Evolutionary conservation across 2,113 vertebrate genomes (phyloP).

Genomic region (Pollachius pollachius): DNA sequence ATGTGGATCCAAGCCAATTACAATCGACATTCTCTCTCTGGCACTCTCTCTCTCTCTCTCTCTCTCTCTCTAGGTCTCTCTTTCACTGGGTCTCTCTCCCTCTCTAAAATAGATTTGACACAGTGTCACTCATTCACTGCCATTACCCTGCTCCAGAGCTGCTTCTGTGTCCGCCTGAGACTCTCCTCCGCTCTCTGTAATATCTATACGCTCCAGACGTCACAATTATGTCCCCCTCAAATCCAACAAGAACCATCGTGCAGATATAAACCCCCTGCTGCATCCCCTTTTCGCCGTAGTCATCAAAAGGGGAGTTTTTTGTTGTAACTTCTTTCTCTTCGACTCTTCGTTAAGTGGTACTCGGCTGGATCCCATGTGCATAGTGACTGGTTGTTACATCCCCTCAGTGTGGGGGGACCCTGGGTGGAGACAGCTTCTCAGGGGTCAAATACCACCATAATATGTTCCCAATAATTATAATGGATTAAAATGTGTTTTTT

Average conservation of each 20-base stretch:
- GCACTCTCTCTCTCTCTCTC: constrained; percentile 24
- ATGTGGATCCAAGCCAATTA: constrained; percentile 55
- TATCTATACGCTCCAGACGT: constrained; percentile 36
- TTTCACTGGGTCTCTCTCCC: constrained; percentile 29
- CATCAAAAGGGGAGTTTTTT: no score
- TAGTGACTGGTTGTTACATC: constrained; percentile 69
- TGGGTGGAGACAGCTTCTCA: no score
- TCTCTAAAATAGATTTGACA: constrained; percentile 15
- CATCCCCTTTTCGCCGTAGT: no score
- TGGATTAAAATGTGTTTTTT: no score
- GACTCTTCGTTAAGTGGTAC: constrained; percentile 41
- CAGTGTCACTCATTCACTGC: constrained; percentile 59
- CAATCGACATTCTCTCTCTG: constrained; percentile 30
- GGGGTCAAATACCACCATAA: no score
- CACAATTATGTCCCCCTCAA: constrained; percentile 42
- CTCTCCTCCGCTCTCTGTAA: constrained; percentile 33
- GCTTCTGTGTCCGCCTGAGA: neutral
- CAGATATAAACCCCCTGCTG: constrained; percentile 38
- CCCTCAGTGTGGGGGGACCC: neutral
- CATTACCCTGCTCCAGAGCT: constrained; percentile 45
- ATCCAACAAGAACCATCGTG: constrained; percentile 35
- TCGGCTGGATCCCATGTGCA: constrained; percentile 38
- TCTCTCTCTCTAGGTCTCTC: constrained; percentile 21
- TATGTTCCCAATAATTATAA: no score
- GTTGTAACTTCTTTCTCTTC: constrained; percentile 25